Percentiles rank a stretch among this genome's conserved stretches.
Conservation (phyloP, 1,140 invertebrate species). For the Formica selysi region DNA sequence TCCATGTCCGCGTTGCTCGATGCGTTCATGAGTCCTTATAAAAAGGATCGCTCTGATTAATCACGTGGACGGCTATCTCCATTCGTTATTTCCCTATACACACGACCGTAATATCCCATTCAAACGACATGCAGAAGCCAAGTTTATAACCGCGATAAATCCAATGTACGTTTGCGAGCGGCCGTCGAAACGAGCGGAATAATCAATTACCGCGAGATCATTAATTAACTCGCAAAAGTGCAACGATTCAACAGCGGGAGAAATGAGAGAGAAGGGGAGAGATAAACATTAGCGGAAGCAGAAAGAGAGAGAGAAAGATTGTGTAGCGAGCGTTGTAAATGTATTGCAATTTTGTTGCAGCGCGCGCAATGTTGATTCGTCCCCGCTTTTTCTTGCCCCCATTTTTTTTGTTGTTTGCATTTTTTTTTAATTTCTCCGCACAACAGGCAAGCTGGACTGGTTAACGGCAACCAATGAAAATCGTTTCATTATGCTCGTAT, state of each 20-base stretch:
- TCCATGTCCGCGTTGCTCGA: neutral
- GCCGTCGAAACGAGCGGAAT: constrained; percentile 58
- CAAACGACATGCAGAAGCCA: constrained; percentile 58
- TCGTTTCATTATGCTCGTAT: constrained; percentile 71
- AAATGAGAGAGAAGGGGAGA: neutral
- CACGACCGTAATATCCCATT: constrained; percentile 46
- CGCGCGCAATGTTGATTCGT: neutral
- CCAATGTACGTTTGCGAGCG: constrained; percentile 59
- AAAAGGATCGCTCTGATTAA: constrained; percentile 60
- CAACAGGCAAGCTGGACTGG: constrained; percentile 40
- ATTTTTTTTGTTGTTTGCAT: constrained; percentile 20
- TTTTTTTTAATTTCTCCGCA: constrained; percentile 57
- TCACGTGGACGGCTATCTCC: constrained; percentile 57
- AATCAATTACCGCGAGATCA: constrained; percentile 69
- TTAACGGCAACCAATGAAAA: constrained; percentile 72
- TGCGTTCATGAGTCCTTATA: constrained; percentile 45
- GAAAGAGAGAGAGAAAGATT: neutral
- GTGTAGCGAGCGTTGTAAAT: constrained; percentile 3
- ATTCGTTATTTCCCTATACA: constrained; percentile 59
- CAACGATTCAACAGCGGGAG: constrained; percentile 56
- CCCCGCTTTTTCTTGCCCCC: constrained; percentile 31
- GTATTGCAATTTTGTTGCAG: constrained; percentile 57
- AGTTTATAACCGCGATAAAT: constrained; percentile 71
- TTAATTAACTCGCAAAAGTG: constrained; percentile 72
- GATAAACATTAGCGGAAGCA: neutral